A percentile compares a stretch with the other conserved stretches of the same genome.
phyloP scores from a whole-genome alignment of 2,797 vertebrate genomes.

The Micromesistius poutassou region DNA sequence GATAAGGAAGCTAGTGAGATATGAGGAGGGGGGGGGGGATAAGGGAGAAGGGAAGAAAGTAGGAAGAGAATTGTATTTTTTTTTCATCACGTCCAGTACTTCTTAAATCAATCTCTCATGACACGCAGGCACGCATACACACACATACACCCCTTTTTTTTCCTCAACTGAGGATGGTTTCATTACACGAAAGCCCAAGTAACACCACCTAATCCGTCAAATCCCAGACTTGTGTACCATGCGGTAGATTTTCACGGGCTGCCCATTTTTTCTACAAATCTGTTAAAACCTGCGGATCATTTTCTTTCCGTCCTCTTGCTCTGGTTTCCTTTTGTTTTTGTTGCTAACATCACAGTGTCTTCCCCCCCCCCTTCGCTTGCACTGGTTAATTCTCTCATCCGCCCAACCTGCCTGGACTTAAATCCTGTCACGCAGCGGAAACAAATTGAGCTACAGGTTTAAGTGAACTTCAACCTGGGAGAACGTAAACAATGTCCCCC shows the following conservation, averaged over 20 bases:
- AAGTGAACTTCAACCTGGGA: too few relatives aligned
- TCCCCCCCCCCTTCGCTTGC: neutral
- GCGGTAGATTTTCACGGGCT: slow-evolving; percentile 84
- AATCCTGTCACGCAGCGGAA: neutral
- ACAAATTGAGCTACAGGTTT: neutral
- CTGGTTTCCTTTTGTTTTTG: slow-evolving; percentile 13
- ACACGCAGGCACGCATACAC: neutral
- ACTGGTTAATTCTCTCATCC: neutral
- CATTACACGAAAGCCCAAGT: slow-evolving; percentile 81
- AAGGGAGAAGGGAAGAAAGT: neutral
- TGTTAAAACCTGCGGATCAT: slow-evolving; percentile 70
- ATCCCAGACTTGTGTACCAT: slow-evolving; percentile 78
- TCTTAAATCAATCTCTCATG: neutral
- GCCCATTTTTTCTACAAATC: slow-evolving; percentile 80
- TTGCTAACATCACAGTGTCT: neutral
- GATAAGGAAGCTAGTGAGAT: too few relatives aligned
- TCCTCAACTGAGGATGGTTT: slow-evolving; percentile 65
- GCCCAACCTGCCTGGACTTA: neutral
- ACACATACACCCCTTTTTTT: slow-evolving; percentile 41
- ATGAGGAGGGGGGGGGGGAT: too few relatives aligned
- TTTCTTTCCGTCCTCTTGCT: slow-evolving; percentile 23
- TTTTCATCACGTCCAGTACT: neutral
- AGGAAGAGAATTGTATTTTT: slow-evolving; percentile 1
- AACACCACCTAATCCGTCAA: slow-evolving; percentile 82
- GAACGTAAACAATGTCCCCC: slow-evolving; percentile 15